A percentile compares a stretch with the other conserved stretches of the same genome.
phyloP scores from a whole-genome alignment of 2,888 invertebrate genomes.

The Diplolepis rosae region DNA sequence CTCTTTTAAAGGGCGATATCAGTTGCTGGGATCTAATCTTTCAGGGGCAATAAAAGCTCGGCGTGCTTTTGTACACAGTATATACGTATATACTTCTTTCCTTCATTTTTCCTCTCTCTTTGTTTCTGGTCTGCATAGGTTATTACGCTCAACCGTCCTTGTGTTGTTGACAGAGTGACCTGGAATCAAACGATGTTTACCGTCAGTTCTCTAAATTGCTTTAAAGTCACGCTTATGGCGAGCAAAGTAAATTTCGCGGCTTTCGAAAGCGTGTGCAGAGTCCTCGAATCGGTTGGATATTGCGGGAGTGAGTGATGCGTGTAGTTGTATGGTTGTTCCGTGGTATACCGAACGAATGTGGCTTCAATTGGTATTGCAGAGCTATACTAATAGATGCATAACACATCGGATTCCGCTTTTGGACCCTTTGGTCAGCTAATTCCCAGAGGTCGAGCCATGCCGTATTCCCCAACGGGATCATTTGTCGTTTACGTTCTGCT shows the following conservation, averaged over 20 bases:
- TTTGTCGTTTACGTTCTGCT: not conserved
- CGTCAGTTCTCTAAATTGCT: slow-evolving; percentile 39
- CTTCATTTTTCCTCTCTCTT: not conserved
- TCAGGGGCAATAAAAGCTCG: slow-evolving; percentile 15
- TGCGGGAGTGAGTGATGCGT: slow-evolving; percentile 63
- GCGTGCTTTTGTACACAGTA: not conserved
- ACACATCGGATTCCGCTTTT: slow-evolving; percentile 48
- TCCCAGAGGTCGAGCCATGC: slow-evolving; percentile 28
- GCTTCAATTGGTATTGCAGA: slow-evolving; percentile 32
- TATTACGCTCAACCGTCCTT: not conserved
- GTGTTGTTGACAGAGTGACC: slow-evolving; percentile 11
- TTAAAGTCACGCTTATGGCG: slow-evolving; percentile 52
- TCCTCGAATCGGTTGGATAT: slow-evolving; percentile 47
- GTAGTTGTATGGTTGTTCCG: slow-evolving; percentile 51
- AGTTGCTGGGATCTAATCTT: slow-evolving; percentile 19
- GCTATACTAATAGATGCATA: slow-evolving; percentile 49
- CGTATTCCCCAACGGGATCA: not conserved
- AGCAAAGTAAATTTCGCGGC: slow-evolving; percentile 58
- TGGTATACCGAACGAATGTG: slow-evolving; percentile 11
- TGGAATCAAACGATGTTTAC: slow-evolving; percentile 53
- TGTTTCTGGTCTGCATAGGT: not conserved
- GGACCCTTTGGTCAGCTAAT: slow-evolving; percentile 46
- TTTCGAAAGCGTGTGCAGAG: slow-evolving; percentile 48
- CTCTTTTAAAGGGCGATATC: slow-evolving; percentile 22
- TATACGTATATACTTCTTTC: not conserved